Evolutionary conservation across 2,113 vertebrate genomes (phyloP), one percentile per base, ranked within the genome.

Genomic region (Triplophysa rosa): DNA sequence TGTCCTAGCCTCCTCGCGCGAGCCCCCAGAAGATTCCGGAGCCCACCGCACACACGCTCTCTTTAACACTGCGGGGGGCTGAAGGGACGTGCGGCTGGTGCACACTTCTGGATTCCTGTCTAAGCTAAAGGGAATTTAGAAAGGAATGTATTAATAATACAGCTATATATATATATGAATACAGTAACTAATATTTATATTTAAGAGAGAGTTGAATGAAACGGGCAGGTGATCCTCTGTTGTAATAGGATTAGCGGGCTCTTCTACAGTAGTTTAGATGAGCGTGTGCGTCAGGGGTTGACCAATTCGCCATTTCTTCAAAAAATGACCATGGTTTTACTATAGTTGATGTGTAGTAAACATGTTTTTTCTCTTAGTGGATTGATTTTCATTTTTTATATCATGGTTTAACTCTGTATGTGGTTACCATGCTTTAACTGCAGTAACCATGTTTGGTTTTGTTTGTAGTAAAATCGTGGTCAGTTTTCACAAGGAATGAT

Each of bases 1-100:
- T 97, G 82, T 96, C 96, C 89, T 99, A 93, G 92, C 77, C 33
- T 70, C 77, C 63, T 2, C 67, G 64, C 69, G 59, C 56, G n/a
- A n/a, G n/a, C 56, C 76, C 33, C 86, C 26, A 19, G 10, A 19
- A 65, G 67, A 67, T 56, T 59, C 56, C 29, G n/a, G 52, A 61
- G 62, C 33, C 82, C 59, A 80, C 84, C 78, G 87, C 71, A 79
- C 71, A 74, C 84, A 64, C 29, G 29, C 26, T 59, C 19, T n/a
- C n/a, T n/a, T n/a, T n/a, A n/a, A n/a, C 59, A 1, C 73, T 59
- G 58, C 45, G 54, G 83, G 79, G 75, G 70, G 72, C 80, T 69
- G 64, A n/a, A 72, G 67, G 16, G 9, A 73, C 21, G 23, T 19
- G 29, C 40, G 58, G 58, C 61, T 42, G 23, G 71, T 66, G 64